Evolutionary conservation across 1,140 invertebrate genomes (phyloP), one percentile per base, ranked within the genome.

Genomic region (Protaetia brevitarsis): DNA sequence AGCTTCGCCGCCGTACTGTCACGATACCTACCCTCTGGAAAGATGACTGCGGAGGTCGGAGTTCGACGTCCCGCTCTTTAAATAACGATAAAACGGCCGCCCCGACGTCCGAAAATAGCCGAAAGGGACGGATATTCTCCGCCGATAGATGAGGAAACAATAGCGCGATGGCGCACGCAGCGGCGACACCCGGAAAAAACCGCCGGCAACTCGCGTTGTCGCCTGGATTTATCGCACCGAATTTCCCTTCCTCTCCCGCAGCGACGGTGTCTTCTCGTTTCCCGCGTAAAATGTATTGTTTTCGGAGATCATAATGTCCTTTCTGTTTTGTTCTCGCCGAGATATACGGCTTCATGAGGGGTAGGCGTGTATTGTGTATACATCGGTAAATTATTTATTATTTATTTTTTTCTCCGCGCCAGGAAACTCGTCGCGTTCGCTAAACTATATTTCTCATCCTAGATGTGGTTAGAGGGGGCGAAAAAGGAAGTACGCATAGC

Each of bases 1-100:
- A 56, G 66, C 61, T 30, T 68, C 62, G 63, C 64, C 61, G 61
- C n/a, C n/a, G n/a, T n/a, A n/a, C n/a, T n/a, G n/a, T 68, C 66
- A 66, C 41, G 41, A 45, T 45, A 70, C 64, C 66, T 70, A 63
- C 68, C 67, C n/a, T n/a, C n/a, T n/a, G n/a, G 68, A 69, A 69
- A 69, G 68, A 69, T 69, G 68, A 69, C 68, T 69, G 68, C 66
- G 34, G 63, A 67, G 66, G 68, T 63, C 66, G 63, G 67, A 69
- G 68, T 69, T 69, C 63, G 68, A 69, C 68, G 37, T 67, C 62
- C 28, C 51, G 61, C 68, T 69, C 66, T 69, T 67, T 69, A 67
- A 67, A 69, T 69, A 69, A 69, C 68, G 68, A 67, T 67, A 65
- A 69, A 69, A 62, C 57, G n/a, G n/a, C n/a, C 45, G 28, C 62